Evolutionary conservation across 2,113 vertebrate genomes (phyloP).

Genomic region (Aegotheles bennettii): DNA sequence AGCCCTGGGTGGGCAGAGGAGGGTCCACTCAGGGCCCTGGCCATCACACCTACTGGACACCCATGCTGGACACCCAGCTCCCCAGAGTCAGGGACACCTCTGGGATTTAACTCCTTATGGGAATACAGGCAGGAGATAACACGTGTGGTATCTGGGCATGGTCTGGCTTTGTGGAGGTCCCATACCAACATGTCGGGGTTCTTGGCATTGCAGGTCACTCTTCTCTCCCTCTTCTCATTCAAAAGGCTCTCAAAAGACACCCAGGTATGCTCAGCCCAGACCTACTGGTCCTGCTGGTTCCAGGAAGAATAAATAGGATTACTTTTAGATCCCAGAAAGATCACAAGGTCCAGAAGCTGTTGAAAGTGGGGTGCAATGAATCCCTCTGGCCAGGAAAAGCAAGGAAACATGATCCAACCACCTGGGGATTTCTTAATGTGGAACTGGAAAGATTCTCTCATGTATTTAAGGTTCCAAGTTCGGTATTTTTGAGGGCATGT

Average conservation of each 20-base stretch:
- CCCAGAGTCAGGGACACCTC: neutral
- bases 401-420: neutral
- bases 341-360: neutral
- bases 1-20: neutral
- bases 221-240: neutral
- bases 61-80: neutral
- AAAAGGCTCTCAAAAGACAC: neutral
- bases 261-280: neutral
- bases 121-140: neutral
- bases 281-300: neutral
- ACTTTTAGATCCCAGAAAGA: neutral
- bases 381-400: neutral
- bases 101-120: neutral
- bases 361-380: neutral
- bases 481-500: neutral
- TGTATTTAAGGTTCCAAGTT: neutral
- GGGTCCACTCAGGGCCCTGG: neutral
- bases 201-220: neutral
- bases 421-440: neutral
- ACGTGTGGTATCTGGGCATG: neutral
- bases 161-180: neutral
- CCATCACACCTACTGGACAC: rapidly evolving
- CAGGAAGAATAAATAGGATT: neutral
- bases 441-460: neutral
- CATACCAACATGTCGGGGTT: neutral